phyloP scores from a whole-genome alignment of 2,113 vertebrate genomes.

The Osmerus eperlanus region DNA sequence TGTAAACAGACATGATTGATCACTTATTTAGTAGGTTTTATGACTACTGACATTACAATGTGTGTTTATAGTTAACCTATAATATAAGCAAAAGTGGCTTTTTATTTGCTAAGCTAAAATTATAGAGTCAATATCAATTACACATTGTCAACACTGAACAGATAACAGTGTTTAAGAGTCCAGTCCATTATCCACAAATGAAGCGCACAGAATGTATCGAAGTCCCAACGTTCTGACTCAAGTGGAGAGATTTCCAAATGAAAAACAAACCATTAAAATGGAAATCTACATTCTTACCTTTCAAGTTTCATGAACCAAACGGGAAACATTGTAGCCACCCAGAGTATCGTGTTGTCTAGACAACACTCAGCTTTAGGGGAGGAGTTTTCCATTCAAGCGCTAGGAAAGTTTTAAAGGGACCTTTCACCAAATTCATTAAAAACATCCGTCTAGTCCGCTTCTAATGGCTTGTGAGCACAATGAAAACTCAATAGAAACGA shows the following conservation, averaged over 20 bases:
- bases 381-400: background rate
- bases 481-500: background rate
- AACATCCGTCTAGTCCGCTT: background rate
- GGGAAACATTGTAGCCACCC: conserved; percentile 3
- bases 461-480: too few species aligned
- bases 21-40: too few species aligned
- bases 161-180: too few species aligned
- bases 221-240: background rate
- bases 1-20: background rate
- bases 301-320: conserved; percentile 1
- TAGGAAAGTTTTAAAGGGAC: background rate
- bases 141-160: too few species aligned
- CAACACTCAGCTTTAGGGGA: conserved; percentile 24
- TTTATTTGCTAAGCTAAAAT: too few species aligned
- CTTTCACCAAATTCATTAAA: background rate
- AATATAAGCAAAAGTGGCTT: background rate
- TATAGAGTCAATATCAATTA: too few species aligned
- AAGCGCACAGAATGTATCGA: background rate
- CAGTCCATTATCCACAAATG: background rate
- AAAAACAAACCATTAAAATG: background rate
- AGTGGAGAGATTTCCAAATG: background rate
- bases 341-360: conserved; percentile 47
- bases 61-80: background rate
- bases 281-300: conserved; percentile 31
- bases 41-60: background rate